Base-by-base conservation (phyloP, 1,140 invertebrate species). In the Scaptomyza graminum region DNA sequence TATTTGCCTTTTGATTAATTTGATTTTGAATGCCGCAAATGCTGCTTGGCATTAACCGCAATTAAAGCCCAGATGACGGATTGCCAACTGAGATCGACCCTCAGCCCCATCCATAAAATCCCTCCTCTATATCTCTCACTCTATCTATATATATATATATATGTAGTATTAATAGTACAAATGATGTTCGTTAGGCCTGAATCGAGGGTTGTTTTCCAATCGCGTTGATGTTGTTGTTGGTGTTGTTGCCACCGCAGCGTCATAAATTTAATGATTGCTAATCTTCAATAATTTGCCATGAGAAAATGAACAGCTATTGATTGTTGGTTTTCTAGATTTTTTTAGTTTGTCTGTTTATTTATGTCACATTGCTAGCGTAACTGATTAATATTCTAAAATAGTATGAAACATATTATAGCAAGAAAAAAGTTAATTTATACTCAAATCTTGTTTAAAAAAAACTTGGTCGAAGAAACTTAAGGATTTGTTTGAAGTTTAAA, bases 201-300 rank as follows among this genome's bases (percentile, higher is more conserved):
- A 44, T 47, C 44, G 76, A 68, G 76, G 84, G 84, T 83, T 71
- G 78, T 46, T 37, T 49, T 15, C 16, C 16, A 18, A 3, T 34
- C 8, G 12, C 13, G 22, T 59, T 54, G 11, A 11, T 50, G 22
- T 41, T 60, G 25, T 57, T 57, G n/a, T 50, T 56, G 67, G 44
- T 64, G 61, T 31, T 71, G 54, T 52, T 71, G 54, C 49, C 41
- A 61, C 56, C 63, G 49, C 69, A 60, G 63, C 64, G 68, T 72
- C 79, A 76, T 88, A 88, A 88, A 82, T 88, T 68, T 83, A 83
- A 88, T 79, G 81, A 88, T 88, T 81, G 73, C 88, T 88, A 88
- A 88, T 88, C 83, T 82, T 79, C 57, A 65, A 88, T 88, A 88
- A 88, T 88, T 88, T 88, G 79, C 76, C 83, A 79, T 88, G 83